Conservation (phyloP, 2,888 invertebrate species). For the Drosophila greeni region DNA sequence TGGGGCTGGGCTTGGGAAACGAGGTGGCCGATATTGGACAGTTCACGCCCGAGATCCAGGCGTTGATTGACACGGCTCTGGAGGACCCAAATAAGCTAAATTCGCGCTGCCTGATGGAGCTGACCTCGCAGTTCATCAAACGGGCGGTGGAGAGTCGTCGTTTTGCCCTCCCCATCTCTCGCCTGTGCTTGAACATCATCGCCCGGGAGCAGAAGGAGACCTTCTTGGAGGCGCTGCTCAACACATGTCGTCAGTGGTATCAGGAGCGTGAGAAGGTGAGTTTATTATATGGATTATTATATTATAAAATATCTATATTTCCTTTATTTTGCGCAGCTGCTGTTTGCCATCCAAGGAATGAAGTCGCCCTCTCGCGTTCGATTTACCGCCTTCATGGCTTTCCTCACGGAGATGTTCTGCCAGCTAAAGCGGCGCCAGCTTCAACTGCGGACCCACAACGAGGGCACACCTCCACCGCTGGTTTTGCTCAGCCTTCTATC, state of each 20-base stretch:
- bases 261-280: slow-evolving; percentile 87
- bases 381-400: slow-evolving; percentile 91
- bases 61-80: slow-evolving; percentile 86
- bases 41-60: slow-evolving; percentile 86
- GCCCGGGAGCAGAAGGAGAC: slow-evolving; percentile 93
- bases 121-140: slow-evolving; percentile 89
- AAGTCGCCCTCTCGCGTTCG: slow-evolving; percentile 83
- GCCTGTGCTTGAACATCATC: slow-evolving; percentile 91
- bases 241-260: slow-evolving; percentile 94
- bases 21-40: slow-evolving; percentile 87
- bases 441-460: slow-evolving; percentile 81
- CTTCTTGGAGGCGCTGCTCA: slow-evolving; percentile 91
- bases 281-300: too few species aligned
- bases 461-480: slow-evolving; percentile 84
- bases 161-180: slow-evolving; percentile 90
- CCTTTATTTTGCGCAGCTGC: slow-evolving; percentile 57
- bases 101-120: slow-evolving; percentile 88
- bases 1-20: slow-evolving; percentile 83
- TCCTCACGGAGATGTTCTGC: slow-evolving; percentile 93
- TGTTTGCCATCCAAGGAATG: slow-evolving; percentile 78
- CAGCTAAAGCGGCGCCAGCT: slow-evolving; percentile 86
- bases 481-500: slow-evolving; percentile 90
- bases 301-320: too few species aligned
- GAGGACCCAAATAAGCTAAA: slow-evolving; percentile 90
- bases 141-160: slow-evolving; percentile 87